phyloP scores from a whole-genome alignment of 2,888 invertebrate species.

The Cremastinae sp. region DNA sequence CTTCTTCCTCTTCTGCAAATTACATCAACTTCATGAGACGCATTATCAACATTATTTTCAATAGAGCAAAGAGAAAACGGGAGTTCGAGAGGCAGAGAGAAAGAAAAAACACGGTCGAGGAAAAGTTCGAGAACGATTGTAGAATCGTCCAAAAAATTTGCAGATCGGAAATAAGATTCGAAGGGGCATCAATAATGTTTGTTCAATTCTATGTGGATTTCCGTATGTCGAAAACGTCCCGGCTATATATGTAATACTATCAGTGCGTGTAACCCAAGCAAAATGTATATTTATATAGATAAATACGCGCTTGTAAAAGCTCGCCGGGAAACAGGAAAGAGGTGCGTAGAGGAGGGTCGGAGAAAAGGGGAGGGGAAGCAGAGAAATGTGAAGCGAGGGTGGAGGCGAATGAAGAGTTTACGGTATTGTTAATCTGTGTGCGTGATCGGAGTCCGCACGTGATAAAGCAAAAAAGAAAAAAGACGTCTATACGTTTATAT shows the following conservation, averaged over 20 bases:
- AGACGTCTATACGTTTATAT: slow-evolving; percentile 41
- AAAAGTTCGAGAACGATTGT: background rate
- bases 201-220: background rate
- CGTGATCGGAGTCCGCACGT: slow-evolving; percentile 47
- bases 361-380: background rate
- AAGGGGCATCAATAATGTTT: background rate
- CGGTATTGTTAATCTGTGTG: slow-evolving; percentile 48
- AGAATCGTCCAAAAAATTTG: background rate
- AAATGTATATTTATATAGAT: background rate
- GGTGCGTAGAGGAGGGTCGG: background rate
- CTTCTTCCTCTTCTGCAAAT: slow-evolving; percentile 32
- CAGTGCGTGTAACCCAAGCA: slow-evolving; percentile 9
- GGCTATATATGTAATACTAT: background rate
- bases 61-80: background rate
- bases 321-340: background rate
- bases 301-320: background rate
- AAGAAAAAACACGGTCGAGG: background rate
- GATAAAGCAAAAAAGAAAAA: slow-evolving; percentile 32
- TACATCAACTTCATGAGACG: background rate
- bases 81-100: background rate
- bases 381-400: slow-evolving; percentile 7
- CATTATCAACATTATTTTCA: background rate
- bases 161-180: background rate
- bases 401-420: slow-evolving; percentile 8
- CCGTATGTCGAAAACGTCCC: background rate